phyloP scores from a whole-genome alignment of 2,113 vertebrate species.

The Phaetusa simplex region DNA sequence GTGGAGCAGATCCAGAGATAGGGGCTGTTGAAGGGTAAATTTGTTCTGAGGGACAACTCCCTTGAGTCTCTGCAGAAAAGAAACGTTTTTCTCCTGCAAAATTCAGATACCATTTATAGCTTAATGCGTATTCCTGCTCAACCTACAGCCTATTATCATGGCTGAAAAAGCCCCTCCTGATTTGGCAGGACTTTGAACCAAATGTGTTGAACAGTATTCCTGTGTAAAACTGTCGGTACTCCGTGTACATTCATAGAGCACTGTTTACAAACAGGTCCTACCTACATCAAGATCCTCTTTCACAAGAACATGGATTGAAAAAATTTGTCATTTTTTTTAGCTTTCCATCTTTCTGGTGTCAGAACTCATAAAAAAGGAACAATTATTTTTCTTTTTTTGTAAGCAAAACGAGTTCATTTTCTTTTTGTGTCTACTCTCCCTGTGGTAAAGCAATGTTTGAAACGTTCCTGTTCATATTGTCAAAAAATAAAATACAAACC shows the following conservation, averaged over 20 bases:
- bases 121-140: neutral
- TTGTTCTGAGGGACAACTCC: neutral
- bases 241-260: neutral
- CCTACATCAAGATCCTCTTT: neutral
- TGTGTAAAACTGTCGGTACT: neutral
- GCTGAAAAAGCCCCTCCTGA: neutral
- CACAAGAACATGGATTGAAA: neutral
- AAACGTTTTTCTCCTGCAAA: neutral
- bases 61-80: neutral
- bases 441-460: neutral
- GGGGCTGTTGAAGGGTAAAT: neutral
- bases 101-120: neutral
- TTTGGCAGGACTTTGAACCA: neutral
- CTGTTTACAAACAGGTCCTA: neutral
- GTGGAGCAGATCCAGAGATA: neutral
- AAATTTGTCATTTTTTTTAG: neutral
- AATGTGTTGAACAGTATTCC: neutral
- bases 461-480: neutral
- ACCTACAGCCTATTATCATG: neutral
- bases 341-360: neutral
- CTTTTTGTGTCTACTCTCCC: neutral
- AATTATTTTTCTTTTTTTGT: neutral
- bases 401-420: neutral
- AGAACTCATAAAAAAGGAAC: neutral
- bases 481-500: neutral